These are phyloP conservation scores for Drosophila yooni DNA, from an alignment of 2,888 invertebrate genomes.

Conservation along the genomic window DNA sequence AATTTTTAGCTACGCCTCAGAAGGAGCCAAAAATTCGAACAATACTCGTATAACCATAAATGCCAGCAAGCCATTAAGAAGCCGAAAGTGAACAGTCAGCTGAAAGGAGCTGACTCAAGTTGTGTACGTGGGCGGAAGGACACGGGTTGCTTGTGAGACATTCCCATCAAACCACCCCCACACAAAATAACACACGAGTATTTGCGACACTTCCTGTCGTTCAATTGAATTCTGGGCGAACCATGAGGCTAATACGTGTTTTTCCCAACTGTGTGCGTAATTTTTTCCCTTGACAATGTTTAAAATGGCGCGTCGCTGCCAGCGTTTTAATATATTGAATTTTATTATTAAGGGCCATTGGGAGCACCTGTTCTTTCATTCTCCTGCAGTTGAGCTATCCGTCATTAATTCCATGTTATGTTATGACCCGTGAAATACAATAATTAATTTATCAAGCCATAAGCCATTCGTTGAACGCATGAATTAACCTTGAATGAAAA, in stretches of 20 bases:
- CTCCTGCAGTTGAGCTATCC: slow-evolving; percentile 3
- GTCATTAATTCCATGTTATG: slow-evolving; percentile 53
- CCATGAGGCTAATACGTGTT: slow-evolving; percentile 59
- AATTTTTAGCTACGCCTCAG: slow-evolving; percentile 43
- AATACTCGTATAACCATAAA: slow-evolving; percentile 49
- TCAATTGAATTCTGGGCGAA: slow-evolving; percentile 30
- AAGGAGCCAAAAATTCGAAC: slow-evolving; percentile 20
- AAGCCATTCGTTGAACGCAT: slow-evolving; percentile 1
- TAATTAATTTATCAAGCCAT: slow-evolving; percentile 34
- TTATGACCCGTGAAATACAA: slow-evolving; percentile 33
- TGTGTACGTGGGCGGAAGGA: background rate
- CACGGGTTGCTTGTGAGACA: too few relatives aligned
- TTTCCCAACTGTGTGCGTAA: slow-evolving; percentile 3
- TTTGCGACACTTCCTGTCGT: slow-evolving; percentile 29
- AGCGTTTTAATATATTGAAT: slow-evolving; percentile 39
- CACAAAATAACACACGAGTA: background rate
- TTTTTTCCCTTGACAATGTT: slow-evolving; percentile 5
- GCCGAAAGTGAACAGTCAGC: slow-evolving; percentile 38
- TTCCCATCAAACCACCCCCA: background rate
- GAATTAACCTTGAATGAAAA: background rate
- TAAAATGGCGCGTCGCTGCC: slow-evolving; percentile 34
- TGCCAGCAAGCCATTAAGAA: slow-evolving; percentile 51
- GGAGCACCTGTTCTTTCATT: slow-evolving; percentile 49
- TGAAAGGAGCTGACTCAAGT: slow-evolving; percentile 10
- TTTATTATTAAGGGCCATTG: slow-evolving; percentile 53